A percentile compares a stretch with the other conserved stretches of the same genome.
Conservation (phyloP, 2,888 invertebrate species). For the Papilio elwesi region DNA sequence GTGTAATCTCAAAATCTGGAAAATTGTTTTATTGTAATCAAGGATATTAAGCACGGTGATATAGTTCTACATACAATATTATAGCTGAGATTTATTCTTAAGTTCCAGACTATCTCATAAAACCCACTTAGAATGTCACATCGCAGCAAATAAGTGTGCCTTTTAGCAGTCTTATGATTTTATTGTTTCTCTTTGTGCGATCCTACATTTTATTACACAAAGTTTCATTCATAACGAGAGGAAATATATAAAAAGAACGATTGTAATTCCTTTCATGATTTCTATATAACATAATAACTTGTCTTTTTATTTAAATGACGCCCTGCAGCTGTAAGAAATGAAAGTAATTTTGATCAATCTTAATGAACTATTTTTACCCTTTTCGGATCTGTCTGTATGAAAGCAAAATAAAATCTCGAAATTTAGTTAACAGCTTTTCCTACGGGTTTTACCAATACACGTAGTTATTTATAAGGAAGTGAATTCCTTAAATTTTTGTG, state of each 20-base stretch:
- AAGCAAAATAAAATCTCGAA: no score
- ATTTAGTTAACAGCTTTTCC: no score
- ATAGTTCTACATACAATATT: constrained; percentile 49
- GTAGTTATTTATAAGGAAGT: no score
- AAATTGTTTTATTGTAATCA: no score
- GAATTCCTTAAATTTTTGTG: no score
- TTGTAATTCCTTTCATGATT: not conserved
- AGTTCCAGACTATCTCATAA: not conserved
- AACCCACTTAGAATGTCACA: constrained; percentile 1
- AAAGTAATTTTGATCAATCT: not conserved
- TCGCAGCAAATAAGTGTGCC: not conserved
- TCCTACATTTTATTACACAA: not conserved
- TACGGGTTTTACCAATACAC: no score
- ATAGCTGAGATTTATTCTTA: not conserved
- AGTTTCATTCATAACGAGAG: constrained; percentile 1
- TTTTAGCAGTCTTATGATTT: constrained; percentile 3
- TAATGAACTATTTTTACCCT: not conserved
- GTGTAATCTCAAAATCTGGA: no score
- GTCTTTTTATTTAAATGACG: constrained; percentile 1
- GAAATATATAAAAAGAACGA: not conserved
- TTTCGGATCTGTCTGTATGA: no score
- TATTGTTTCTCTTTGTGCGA: not conserved
- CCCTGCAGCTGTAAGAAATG: no score
- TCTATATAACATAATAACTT: not conserved
- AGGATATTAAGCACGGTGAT: constrained; percentile 53